Conservation (phyloP, 2,888 invertebrate genomes). For the Ennomos erosarius region DNA sequence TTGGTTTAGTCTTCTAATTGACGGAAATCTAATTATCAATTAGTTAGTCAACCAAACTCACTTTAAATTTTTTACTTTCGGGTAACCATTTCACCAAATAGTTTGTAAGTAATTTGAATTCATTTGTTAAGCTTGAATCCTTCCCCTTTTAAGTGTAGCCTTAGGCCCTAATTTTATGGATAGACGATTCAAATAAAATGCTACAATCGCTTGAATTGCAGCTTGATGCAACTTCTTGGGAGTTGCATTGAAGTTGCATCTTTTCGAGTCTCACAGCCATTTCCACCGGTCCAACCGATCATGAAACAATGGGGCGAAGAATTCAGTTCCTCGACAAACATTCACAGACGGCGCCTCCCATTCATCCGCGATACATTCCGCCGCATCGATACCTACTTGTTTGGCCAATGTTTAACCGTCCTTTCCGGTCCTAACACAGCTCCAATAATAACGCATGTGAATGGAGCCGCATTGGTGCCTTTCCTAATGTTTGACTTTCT, state of each 20-base stretch:
- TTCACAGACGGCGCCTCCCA: constrained; percentile 67
- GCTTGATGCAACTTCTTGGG: too few relatives aligned
- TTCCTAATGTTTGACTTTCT: constrained; percentile 79
- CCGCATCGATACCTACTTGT: constrained; percentile 63
- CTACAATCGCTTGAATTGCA: too few relatives aligned
- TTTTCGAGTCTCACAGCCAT: constrained; percentile 45
- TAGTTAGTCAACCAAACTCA: too few relatives aligned
- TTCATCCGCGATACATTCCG: constrained; percentile 60
- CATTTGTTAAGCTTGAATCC: too few relatives aligned
- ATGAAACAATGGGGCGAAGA: constrained; percentile 71
- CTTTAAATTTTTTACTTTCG: too few relatives aligned
- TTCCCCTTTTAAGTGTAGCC: too few relatives aligned
- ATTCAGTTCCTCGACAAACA: constrained; percentile 69
- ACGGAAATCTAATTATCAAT: too few relatives aligned
- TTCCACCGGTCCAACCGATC: constrained; percentile 40
- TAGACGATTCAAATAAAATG: too few relatives aligned
- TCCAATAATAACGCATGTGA: constrained; percentile 73
- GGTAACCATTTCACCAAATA: too few relatives aligned
- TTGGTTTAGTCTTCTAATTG: too few relatives aligned
- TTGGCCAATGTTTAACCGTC: constrained; percentile 70
- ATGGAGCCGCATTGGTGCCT: constrained; percentile 64
- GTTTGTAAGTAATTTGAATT: too few relatives aligned
- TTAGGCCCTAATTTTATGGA: too few relatives aligned
- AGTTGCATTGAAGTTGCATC: constrained; percentile 26
- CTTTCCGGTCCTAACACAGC: constrained; percentile 70